Conservation (phyloP, 2,113 vertebrate species). For the Pseudois nayaur region DNA sequence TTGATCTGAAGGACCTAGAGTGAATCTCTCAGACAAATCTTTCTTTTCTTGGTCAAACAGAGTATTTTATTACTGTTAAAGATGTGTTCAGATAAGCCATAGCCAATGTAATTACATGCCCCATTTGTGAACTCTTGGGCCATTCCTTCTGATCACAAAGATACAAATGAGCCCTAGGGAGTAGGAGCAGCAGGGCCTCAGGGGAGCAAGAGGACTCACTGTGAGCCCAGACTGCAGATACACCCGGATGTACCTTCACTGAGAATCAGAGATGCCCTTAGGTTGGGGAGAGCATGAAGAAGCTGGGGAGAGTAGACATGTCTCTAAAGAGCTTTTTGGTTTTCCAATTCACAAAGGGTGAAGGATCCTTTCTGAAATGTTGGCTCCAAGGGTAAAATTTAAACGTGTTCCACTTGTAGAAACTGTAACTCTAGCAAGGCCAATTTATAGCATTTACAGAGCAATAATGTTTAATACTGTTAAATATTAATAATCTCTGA, state of each 20-base stretch:
- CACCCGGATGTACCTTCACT: background rate
- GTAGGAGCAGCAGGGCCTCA: background rate
- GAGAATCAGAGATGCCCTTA: background rate
- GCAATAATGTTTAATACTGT: constrained; percentile 35
- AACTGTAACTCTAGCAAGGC: background rate
- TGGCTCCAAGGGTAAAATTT: constrained; percentile 6
- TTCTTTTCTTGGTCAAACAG: background rate
- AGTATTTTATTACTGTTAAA: constrained; percentile 12
- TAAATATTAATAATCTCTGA: constrained; percentile 46
- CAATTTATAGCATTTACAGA: constrained; percentile 27
- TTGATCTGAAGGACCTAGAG: background rate
- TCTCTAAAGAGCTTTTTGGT: background rate
- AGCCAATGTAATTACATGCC: background rate
- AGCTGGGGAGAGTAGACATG: background rate
- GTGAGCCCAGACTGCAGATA: background rate
- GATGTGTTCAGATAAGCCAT: background rate
- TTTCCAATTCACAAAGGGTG: background rate
- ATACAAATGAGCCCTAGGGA: background rate
- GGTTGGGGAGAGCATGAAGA: background rate
- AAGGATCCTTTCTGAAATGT: background rate
- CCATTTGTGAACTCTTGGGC: background rate
- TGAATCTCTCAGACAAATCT: background rate
- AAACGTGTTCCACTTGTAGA: background rate
- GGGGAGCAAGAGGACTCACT: background rate
- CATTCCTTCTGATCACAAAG: background rate